Evolutionary conservation across 1,140 invertebrate genomes (phyloP).

Genomic region (Drosophila asahinai): DNA sequence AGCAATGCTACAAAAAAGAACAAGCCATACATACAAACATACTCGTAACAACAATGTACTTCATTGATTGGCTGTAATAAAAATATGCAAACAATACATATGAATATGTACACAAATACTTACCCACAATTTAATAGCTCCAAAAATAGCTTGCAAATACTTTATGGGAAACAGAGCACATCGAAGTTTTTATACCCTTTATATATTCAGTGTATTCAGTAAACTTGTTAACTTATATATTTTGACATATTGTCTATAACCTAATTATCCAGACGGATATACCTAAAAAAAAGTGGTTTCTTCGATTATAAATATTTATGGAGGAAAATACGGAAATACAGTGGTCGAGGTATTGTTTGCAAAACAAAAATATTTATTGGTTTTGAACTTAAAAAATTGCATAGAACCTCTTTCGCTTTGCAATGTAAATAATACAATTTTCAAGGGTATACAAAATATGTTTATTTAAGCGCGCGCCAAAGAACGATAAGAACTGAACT

Average conservation of each 20-base stretch:
- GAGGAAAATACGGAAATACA: no score
- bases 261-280: no score
- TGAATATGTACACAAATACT: no score
- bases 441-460: constrained; percentile 3
- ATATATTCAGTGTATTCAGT: no score
- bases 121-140: not conserved
- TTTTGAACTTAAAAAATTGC: no score
- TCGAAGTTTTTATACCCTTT: not conserved
- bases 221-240: not conserved
- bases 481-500: not conserved
- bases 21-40: not conserved
- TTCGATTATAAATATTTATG: no score
- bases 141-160: not conserved
- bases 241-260: not conserved
- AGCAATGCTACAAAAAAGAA: not conserved
- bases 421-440: not conserved
- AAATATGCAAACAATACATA: not conserved
- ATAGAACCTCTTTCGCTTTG: no score
- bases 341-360: no score
- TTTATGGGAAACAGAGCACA: not conserved
- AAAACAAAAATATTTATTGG: no score
- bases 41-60: constrained; percentile 9
- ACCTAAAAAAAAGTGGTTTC: no score
- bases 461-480: not conserved
- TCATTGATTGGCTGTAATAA: constrained; percentile 1